A percentile compares a stretch with the other conserved stretches of the same genome.
Evolutionary conservation across 2,888 invertebrate species (phyloP).

Genomic region (Lepidochrysops patricia): DNA sequence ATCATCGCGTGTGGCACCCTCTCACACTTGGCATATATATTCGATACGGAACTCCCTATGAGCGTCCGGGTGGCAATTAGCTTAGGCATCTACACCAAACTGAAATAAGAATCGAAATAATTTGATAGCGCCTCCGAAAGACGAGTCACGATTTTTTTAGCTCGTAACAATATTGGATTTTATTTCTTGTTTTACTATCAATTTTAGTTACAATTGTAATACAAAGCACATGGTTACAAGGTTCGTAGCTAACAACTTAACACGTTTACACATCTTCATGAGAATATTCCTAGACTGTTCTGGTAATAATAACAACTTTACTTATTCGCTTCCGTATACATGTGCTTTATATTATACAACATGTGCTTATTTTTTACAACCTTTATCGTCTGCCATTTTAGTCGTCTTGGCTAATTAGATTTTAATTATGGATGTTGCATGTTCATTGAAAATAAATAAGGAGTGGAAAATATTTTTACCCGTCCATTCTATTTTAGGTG

Average conservation of each 20-base stretch:
- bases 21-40: too few relatives aligned
- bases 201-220: background rate
- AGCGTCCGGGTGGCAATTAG: too few relatives aligned
- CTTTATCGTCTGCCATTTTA: conserved; percentile 55
- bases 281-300: conserved; percentile 7
- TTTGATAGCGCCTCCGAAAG: background rate
- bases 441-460: background rate
- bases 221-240: background rate
- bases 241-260: background rate
- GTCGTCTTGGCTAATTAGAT: conserved; percentile 45
- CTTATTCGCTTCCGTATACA: conserved; percentile 17
- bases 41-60: too few relatives aligned
- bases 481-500: background rate
- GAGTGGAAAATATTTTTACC: background rate
- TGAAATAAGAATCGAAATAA: background rate
- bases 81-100: too few relatives aligned
- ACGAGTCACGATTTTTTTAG: background rate
- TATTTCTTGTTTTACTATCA: background rate
- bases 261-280: background rate
- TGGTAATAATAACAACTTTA: conserved; percentile 9
- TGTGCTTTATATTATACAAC: conserved; percentile 27
- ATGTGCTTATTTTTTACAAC: conserved; percentile 38
- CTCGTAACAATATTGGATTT: background rate
- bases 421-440: conserved; percentile 5
- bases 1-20: too few relatives aligned